phyloP scores from a whole-genome alignment of 2,888 invertebrate genomes.

The Psococerastis gibbosa region DNA sequence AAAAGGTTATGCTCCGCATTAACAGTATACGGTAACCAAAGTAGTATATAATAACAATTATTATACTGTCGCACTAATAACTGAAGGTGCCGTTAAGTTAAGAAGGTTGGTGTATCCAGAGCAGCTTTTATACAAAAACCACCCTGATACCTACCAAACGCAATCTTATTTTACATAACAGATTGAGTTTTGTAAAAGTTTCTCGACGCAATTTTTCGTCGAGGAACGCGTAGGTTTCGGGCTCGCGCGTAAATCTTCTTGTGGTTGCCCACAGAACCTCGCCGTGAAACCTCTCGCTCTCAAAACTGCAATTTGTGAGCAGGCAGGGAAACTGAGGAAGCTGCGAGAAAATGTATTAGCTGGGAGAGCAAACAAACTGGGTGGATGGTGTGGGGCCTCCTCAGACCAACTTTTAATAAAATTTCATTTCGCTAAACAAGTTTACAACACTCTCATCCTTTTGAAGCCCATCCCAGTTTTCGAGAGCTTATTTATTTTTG shows the following conservation, averaged over 20 bases:
- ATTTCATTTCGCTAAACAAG: neutral
- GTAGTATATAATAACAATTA: too few species aligned
- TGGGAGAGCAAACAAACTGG: neutral
- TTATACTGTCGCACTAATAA: too few species aligned
- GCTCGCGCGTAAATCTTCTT: neutral
- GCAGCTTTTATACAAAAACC: too few species aligned
- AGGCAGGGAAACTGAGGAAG: neutral
- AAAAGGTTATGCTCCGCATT: too few species aligned
- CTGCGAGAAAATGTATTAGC: neutral
- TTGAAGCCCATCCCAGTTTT: neutral
- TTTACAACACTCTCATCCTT: neutral
- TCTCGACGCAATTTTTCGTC: too few species aligned
- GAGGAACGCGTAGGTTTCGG: too few species aligned
- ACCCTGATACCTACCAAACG: too few species aligned
- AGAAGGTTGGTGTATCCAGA: too few species aligned
- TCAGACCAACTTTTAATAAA: neutral
- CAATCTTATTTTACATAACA: too few species aligned
- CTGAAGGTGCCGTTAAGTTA: too few species aligned
- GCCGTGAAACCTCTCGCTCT: neutral
- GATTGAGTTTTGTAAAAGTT: too few species aligned
- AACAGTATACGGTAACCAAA: too few species aligned
- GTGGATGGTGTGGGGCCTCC: neutral
- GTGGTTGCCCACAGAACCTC: neutral
- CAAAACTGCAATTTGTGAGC: neutral
- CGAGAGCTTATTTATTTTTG: neutral